phyloP scores from a whole-genome alignment of 2,113 vertebrate genomes.

The Trematomus loennbergii region DNA sequence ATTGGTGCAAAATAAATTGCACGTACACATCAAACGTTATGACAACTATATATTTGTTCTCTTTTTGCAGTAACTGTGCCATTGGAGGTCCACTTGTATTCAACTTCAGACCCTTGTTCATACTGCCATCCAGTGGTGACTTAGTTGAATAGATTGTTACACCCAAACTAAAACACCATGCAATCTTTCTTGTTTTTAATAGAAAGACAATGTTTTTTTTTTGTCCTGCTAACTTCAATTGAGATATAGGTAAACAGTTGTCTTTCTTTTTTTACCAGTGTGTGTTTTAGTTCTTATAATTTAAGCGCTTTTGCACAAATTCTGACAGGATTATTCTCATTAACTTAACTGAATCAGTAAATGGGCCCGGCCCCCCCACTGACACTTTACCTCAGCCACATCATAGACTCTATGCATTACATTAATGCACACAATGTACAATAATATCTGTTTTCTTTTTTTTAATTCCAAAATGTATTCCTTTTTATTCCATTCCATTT shows the following conservation, averaged over 20 bases:
- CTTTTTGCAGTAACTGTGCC: not conserved
- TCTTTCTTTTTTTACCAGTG: not conserved
- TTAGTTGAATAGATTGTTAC: not conserved
- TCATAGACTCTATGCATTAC: too few species aligned
- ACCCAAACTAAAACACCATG: not conserved
- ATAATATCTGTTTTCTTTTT: too few species aligned
- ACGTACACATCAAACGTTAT: not conserved
- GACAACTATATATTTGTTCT: not conserved
- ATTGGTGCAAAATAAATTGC: too few species aligned
- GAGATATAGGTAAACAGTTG: not conserved
- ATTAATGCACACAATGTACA: too few species aligned
- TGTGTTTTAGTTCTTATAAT: not conserved
- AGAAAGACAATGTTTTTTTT: not conserved
- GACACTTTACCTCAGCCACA: too few species aligned
- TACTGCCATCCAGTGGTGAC: slow-evolving; percentile 74
- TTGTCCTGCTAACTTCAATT: not conserved
- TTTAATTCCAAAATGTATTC: too few species aligned
- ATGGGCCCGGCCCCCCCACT: too few species aligned
- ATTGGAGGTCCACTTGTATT: not conserved
- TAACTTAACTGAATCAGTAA: not conserved
- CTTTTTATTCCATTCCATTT: too few species aligned
- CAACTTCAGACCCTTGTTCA: slow-evolving; percentile 1
- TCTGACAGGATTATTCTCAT: not conserved
- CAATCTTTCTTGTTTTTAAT: not conserved
- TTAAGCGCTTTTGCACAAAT: not conserved